Evolutionary conservation across 1,140 invertebrate genomes (phyloP).

Genomic region (Euschistus heros): DNA sequence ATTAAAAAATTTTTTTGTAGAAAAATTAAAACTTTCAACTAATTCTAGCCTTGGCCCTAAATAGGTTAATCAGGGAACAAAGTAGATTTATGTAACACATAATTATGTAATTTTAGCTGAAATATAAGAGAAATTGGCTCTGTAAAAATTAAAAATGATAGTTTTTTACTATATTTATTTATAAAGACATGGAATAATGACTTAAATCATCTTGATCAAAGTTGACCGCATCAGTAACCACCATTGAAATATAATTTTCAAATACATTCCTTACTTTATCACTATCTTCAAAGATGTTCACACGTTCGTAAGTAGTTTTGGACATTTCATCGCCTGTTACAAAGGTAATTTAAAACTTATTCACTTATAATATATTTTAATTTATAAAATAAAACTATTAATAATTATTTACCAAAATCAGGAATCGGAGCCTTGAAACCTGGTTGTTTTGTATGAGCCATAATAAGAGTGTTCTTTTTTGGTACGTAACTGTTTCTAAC

Average conservation of each 20-base stretch:
- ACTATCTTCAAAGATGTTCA: conserved; percentile 21
- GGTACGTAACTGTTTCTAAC: conserved; percentile 39
- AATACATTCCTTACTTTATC: conserved; percentile 16
- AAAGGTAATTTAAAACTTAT: conserved; percentile 1
- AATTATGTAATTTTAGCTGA: too few species aligned
- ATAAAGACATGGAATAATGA: background rate
- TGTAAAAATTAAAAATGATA: too few species aligned
- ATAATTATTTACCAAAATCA: conserved; percentile 13
- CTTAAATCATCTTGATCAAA: conserved; percentile 15
- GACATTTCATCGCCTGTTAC: conserved; percentile 16
- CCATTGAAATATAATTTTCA: conserved; percentile 12
- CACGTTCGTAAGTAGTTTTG: conserved; percentile 12
- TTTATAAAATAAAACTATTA: background rate
- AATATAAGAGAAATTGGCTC: too few species aligned
- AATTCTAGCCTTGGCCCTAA: too few species aligned
- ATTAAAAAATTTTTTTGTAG: too few species aligned
- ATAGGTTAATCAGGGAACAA: too few species aligned
- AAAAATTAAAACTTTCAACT: too few species aligned
- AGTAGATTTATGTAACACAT: too few species aligned
- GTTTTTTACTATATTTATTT: background rate
- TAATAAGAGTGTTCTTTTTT: conserved; percentile 16
- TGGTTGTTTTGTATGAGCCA: conserved; percentile 18
- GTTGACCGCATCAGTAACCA: background rate
- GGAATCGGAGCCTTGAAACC: background rate
- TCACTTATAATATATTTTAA: background rate